Conservation (phyloP, 2,797 vertebrate species). For the Cynopterus sphinx region DNA sequence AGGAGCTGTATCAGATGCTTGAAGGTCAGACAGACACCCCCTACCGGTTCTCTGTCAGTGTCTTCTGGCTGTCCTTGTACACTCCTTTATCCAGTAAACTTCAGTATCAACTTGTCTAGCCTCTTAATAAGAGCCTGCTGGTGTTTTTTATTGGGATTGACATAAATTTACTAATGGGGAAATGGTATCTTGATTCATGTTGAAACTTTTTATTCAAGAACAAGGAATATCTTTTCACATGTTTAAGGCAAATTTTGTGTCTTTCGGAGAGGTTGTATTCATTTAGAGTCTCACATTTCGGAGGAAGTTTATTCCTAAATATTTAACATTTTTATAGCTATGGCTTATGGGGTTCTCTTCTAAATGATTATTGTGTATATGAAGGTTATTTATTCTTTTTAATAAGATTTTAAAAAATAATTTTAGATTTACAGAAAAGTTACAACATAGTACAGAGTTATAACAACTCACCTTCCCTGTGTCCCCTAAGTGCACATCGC, state of each 20-base stretch:
- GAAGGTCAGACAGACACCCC: background rate
- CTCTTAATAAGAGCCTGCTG: background rate
- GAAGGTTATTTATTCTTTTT: background rate
- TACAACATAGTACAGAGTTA: background rate
- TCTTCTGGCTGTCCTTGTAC: background rate
- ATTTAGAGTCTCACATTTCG: background rate
- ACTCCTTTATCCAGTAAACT: background rate
- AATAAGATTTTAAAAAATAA: background rate
- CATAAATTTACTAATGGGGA: background rate
- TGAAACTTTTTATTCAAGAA: background rate
- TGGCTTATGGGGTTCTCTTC: background rate
- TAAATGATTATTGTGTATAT: background rate
- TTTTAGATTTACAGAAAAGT: background rate
- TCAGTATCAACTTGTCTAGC: background rate
- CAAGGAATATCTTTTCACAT: background rate
- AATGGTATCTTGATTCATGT: background rate
- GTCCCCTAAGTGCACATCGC: too few relatives aligned
- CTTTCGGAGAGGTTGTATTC: background rate
- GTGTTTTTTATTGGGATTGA: background rate
- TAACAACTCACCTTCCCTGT: background rate
- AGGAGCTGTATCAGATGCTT: background rate
- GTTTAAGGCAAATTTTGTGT: background rate
- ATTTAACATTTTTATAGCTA: background rate
- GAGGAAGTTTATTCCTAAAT: background rate
- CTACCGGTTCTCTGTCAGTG: background rate